A percentile compares a stretch with the other conserved stretches of the same genome.
These are phyloP conservation scores for Fregetta grallaria DNA, from an alignment of 2,113 vertebrate species.

Conservation along the genomic window DNA sequence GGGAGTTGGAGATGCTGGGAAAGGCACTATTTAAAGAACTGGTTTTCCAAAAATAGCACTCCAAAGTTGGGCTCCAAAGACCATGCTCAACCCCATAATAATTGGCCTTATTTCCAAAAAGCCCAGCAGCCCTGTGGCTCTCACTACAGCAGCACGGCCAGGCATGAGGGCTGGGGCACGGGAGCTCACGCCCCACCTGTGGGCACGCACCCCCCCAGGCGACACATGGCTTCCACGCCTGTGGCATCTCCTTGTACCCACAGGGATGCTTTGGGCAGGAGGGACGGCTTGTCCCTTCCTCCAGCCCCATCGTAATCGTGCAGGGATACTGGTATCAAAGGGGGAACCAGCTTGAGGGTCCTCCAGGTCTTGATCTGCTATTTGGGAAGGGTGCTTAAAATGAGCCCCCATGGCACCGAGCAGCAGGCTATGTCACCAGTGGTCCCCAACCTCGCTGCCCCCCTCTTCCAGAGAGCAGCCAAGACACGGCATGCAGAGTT, in stretches of 20 bases:
- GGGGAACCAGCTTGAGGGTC: fast-evolving
- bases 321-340: background rate
- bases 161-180: background rate
- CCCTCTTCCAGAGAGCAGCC: background rate
- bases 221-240: background rate
- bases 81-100: background rate
- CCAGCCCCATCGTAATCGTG: background rate
- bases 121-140: background rate
- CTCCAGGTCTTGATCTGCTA: fast-evolving
- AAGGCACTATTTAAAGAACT: background rate
- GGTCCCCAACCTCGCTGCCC: fast-evolving
- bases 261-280: background rate
- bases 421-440: too few species aligned
- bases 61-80: background rate
- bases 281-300: background rate
- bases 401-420: background rate
- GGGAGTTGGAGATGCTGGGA: background rate
- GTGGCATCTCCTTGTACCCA: background rate
- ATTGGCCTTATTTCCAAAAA: background rate
- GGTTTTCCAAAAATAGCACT: background rate
- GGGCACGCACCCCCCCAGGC: background rate
- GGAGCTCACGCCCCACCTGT: background rate
- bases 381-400: background rate
- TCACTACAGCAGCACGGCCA: fast-evolving
- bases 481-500: fast-evolving